Conservation (phyloP, 2,797 vertebrate species). For the Aeoliscus strigatus region DNA sequence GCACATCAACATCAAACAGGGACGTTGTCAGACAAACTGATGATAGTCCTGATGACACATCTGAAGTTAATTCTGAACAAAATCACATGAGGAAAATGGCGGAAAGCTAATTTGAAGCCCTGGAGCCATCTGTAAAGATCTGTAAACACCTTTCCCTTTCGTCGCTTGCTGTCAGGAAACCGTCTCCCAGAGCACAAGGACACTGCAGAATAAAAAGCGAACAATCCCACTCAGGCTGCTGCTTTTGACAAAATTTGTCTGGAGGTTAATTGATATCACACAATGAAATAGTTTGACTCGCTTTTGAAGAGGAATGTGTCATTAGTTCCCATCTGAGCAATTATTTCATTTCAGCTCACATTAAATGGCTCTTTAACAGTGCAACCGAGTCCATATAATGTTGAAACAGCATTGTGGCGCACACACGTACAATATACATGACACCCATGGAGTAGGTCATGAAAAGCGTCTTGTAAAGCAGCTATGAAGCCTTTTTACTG, state of each 20-base stretch:
- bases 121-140: slow-evolving; percentile 65
- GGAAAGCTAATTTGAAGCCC: slow-evolving; percentile 66
- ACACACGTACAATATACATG: background rate
- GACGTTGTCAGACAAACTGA: slow-evolving; percentile 56
- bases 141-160: slow-evolving; percentile 72
- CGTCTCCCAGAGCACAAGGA: slow-evolving; percentile 63
- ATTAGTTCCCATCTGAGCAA: slow-evolving; percentile 45
- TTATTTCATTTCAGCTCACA: slow-evolving; percentile 37
- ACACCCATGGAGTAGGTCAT: no score
- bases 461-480: slow-evolving; percentile 9
- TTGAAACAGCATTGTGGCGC: slow-evolving; percentile 1
- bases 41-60: slow-evolving; percentile 62
- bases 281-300: slow-evolving; percentile 44
- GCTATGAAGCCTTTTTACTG: slow-evolving; percentile 25
- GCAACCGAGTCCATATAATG: no score
- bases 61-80: slow-evolving; percentile 69
- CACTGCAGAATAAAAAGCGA: slow-evolving; percentile 59
- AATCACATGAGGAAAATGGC: slow-evolving; percentile 59
- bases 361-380: slow-evolving; percentile 33
- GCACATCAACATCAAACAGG: slow-evolving; percentile 59
- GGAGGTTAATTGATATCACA: slow-evolving; percentile 66
- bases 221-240: slow-evolving; percentile 50
- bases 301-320: slow-evolving; percentile 48
- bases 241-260: slow-evolving; percentile 57
- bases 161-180: slow-evolving; percentile 71